phyloP scores from a whole-genome alignment of 2,113 vertebrate species.

The Alaudala cheleensis region DNA sequence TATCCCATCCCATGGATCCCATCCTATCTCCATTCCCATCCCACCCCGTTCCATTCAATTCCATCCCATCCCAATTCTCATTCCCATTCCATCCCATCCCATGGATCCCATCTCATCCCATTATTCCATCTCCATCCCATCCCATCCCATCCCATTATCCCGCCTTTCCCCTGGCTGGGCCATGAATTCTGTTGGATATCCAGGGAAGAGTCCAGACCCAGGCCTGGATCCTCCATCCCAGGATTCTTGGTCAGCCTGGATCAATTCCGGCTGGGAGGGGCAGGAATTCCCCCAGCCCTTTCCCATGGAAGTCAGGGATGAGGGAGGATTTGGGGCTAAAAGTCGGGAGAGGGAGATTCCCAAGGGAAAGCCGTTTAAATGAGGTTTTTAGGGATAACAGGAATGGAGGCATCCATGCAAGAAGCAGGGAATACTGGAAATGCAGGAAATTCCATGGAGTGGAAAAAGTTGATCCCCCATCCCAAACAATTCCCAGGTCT shows the following conservation, averaged over 20 bases:
- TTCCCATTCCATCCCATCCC: neutral
- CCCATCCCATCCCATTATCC: neutral
- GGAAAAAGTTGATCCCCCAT: neutral
- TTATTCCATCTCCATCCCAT: too few relatives aligned
- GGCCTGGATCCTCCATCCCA: neutral
- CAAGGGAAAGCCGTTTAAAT: fast-evolving
- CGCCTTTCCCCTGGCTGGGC: fast-evolving
- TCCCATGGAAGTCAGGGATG: neutral
- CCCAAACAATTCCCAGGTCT: neutral
- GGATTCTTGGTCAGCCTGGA: neutral
- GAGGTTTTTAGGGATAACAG: neutral
- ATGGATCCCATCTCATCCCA: neutral
- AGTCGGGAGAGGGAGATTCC: neutral
- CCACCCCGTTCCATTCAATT: too few relatives aligned
- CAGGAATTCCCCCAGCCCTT: neutral
- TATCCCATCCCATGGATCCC: too few relatives aligned
- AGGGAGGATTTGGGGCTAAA: neutral
- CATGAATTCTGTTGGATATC: neutral
- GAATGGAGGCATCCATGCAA: neutral
- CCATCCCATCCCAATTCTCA: too few relatives aligned
- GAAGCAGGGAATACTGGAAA: neutral
- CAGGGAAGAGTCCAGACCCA: neutral
- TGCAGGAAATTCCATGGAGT: neutral
- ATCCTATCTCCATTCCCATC: too few relatives aligned
- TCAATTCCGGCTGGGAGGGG: neutral